Base-by-base conservation (phyloP, 2,797 vertebrate species). In the Gallinago nigripennis region DNA sequence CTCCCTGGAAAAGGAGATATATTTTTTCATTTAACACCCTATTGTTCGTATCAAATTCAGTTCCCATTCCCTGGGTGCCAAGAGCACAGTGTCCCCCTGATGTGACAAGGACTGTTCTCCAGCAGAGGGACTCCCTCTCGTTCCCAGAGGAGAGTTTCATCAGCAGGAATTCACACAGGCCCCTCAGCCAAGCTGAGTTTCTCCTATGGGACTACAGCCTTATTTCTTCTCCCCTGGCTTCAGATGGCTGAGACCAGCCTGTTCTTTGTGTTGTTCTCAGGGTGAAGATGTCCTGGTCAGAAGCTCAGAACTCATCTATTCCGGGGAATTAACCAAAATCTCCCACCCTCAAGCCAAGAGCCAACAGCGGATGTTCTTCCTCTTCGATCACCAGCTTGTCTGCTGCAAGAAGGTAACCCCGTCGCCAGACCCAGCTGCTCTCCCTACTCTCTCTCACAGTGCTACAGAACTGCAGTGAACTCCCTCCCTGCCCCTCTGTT, bases 311-410 rank as follows among this genome's bases (percentile, higher is more conserved):
- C 99, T 99, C 88, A 99, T 99, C 97, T 99, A 99, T 94, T 99
- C 99, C 0, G 99, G 99, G 69, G 99, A 99, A 97, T 94, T 99
- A 96, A 98, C 98, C 58, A 99, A 99, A 84, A 97, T 99, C 69
- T 99, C 99, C 43, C 98, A 98, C 94, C 99, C 99, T 88, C 99
- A 99, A 97, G 98, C 98, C 94, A 99, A 98, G 98, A 98, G 98
- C 96, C 99, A 99, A 69, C 99, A 99, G 96, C 98, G 99, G 95
- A 99, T 99, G 98, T 99, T 99, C 95, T 99, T 99, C 95, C 99
- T 99, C 70, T 99, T 99, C 2, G 99, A 99, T 94, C 99, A 99
- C 96, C 99, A 99, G 97, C 98, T 99, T 95, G 98, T 99, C 60
- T 99, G 98, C 98, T 99, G 99, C 97, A 99, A 99, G 97, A 99